Evolutionary conservation across 2,888 invertebrate species (phyloP).

Genomic region (Strigamia crassipes): DNA sequence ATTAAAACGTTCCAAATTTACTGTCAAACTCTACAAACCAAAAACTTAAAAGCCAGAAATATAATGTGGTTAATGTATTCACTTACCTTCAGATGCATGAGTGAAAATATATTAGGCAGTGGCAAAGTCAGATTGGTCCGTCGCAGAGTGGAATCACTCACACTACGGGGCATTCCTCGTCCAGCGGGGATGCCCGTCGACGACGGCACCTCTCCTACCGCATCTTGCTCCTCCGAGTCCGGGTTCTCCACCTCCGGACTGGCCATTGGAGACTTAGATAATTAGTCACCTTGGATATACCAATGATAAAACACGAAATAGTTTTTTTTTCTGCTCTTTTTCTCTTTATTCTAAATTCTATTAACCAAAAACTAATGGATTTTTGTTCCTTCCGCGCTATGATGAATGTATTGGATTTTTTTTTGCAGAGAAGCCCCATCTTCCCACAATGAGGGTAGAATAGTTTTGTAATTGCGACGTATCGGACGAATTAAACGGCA

Average conservation of each 20-base stretch:
- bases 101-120: constrained; percentile 58
- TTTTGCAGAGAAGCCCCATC: too few species aligned
- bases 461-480: not conserved
- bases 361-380: too few species aligned
- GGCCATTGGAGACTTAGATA: constrained; percentile 17
- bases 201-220: constrained; percentile 13
- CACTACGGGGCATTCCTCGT: constrained; percentile 56
- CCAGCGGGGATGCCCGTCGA: constrained; percentile 35
- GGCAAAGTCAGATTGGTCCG: constrained; percentile 57
- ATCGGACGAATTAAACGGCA: not conserved
- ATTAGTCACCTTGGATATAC: constrained; percentile 8
- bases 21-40: not conserved
- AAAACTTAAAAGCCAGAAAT: not conserved
- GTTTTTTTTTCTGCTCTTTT: not conserved
- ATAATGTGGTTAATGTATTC: not conserved
- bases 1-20: not conserved
- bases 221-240: constrained; percentile 37
- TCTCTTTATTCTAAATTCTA: not conserved
- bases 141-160: constrained; percentile 58
- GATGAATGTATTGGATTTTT: not conserved
- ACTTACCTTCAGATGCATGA: constrained; percentile 59
- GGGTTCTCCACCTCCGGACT: not conserved
- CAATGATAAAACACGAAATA: not conserved
- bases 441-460: too few species aligned
- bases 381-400: not conserved